phyloP scores from a whole-genome alignment of 2,888 invertebrate genomes.

The Danaus chrysippus region DNA sequence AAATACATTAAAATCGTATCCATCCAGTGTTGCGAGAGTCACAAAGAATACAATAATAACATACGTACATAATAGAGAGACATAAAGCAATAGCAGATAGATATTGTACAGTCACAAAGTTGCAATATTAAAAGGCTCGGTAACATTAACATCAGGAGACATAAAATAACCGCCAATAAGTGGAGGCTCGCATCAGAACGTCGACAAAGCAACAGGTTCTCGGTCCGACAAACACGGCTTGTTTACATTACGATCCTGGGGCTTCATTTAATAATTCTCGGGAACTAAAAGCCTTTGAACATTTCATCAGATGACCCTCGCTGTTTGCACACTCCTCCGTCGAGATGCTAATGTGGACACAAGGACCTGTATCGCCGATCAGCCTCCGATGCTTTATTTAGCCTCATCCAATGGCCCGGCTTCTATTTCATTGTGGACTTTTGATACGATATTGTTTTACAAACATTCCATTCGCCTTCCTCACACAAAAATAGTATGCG shows the following conservation, averaged over 20 bases:
- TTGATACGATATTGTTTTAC: constrained; percentile 62
- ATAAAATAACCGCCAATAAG: constrained; percentile 78
- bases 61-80: constrained; percentile 36
- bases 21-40: too few relatives aligned
- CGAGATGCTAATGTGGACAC: constrained; percentile 79
- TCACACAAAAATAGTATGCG: background rate
- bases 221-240: constrained; percentile 68
- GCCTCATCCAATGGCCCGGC: constrained; percentile 62
- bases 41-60: constrained; percentile 26
- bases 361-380: constrained; percentile 78
- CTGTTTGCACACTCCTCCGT: constrained; percentile 76
- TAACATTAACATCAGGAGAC: constrained; percentile 72
- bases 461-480: constrained; percentile 44
- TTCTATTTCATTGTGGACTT: constrained; percentile 64
- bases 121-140: constrained; percentile 60
- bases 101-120: constrained; percentile 58
- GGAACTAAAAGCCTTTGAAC: constrained; percentile 80
- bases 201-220: constrained; percentile 77
- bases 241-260: constrained; percentile 78
- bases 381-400: constrained; percentile 71
- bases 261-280: constrained; percentile 79
- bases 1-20: constrained; percentile 9
- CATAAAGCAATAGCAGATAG: constrained; percentile 35
- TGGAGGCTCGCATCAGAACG: constrained; percentile 69
- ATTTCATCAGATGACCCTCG: constrained; percentile 79